Base-by-base conservation (phyloP, 2,113 vertebrate genomes). In the Oreotrochilus melanogaster region DNA sequence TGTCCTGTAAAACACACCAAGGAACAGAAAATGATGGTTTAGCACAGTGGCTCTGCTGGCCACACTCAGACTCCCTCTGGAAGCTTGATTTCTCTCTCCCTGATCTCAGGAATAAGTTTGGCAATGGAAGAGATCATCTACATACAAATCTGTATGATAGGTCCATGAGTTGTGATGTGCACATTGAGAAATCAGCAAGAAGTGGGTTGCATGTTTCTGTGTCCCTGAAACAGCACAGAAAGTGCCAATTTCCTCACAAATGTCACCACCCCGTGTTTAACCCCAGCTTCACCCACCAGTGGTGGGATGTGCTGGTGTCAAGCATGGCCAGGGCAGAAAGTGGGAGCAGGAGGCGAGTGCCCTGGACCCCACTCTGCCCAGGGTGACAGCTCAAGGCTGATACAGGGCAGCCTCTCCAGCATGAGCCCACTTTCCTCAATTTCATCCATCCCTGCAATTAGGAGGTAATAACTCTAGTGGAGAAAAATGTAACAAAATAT, bases 371-470 rank as follows among this genome's bases (percentile, higher is more conserved):
- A 1, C 27, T 48, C 13, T 19, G 37, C 3, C 0, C 47, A 18
- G 22, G 7, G 67, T 47, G 25, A 73, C 82, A 84, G 47, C 89
- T 78, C 84, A 76, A 69, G 74, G 45, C 53, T 56, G 10, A 60
- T 51, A 17, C 78, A 51, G 6, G 56, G 35, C 83, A 84, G 37
- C 66, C 33, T 69, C 33, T 80, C 93, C 85, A 48, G 23, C 66
- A 48, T 0, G 1, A 82, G 43, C 56, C 22, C 22, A 8, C 31
- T 53, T 48, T 66, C 85, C 5, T 27, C 0, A 0, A 13, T 23
- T 83, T 84, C 51, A 92, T 73, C 81, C 62, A 66, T 58, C 64
- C 89, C 88, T 23, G 75, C 79, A 92, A 88, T 83, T 60, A 96
- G 64, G 35, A 89, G 56, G 35, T 78, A 88, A 73, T 83, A 70